Conservation (phyloP, 2,113 vertebrate species). For the Seriola quinqueradiata region DNA sequence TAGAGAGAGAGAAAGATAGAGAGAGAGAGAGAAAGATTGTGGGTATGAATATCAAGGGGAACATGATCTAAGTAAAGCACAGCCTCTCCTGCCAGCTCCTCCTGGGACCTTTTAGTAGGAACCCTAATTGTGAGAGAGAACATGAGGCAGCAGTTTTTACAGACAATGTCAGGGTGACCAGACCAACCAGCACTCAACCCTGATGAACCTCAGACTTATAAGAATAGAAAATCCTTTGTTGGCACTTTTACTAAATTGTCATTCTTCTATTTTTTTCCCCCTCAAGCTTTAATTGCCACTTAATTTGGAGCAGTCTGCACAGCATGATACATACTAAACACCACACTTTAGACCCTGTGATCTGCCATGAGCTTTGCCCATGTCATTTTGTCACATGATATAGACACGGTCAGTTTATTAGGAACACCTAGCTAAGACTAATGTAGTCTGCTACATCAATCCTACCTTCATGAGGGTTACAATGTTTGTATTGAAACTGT, state of each 20-base stretch:
- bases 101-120: slow-evolving; percentile 21
- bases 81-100: slow-evolving; percentile 25
- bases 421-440: not conserved
- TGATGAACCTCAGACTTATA: slow-evolving; percentile 2
- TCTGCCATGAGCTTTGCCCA: not conserved
- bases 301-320: not conserved
- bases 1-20: not conserved
- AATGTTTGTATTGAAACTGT: too few relatives aligned
- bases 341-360: not conserved
- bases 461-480: too few relatives aligned
- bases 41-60: slow-evolving; percentile 8
- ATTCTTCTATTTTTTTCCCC: not conserved
- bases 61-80: slow-evolving; percentile 28
- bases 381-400: not conserved
- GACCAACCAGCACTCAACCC: slow-evolving; percentile 9
- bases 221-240: not conserved
- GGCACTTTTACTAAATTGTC: slow-evolving; percentile 5
- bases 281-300: slow-evolving; percentile 15
- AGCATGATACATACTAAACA: not conserved
- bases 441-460: too few relatives aligned
- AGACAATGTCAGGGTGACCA: slow-evolving; percentile 26
- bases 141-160: slow-evolving; percentile 43
- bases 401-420: not conserved
- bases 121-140: slow-evolving; percentile 29
- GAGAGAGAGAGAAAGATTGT: not conserved